Conservation (phyloP, 1,140 invertebrate genomes). For the Bombus confusus region DNA sequence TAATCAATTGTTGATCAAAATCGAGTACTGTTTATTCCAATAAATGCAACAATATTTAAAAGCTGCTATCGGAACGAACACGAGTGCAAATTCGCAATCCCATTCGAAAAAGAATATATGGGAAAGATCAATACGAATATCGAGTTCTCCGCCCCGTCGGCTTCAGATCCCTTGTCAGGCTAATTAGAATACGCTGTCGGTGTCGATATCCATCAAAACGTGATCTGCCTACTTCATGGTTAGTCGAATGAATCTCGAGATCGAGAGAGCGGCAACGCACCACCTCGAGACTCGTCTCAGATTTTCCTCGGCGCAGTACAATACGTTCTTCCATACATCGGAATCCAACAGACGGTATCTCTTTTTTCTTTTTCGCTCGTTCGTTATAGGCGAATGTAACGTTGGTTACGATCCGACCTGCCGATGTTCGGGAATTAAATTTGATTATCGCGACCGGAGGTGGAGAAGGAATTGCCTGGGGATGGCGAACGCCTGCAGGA, state of each 20-base stretch:
- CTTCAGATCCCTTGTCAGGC: no score
- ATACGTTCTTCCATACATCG: conserved; percentile 40
- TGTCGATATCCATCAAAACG: conserved; percentile 19
- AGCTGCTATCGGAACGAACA: background rate
- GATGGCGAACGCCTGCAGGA: background rate
- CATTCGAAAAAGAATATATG: no score
- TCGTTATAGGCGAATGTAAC: conserved; percentile 68
- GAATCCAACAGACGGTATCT: conserved; percentile 26
- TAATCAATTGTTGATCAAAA: conserved; percentile 11
- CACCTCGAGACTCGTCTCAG: conserved; percentile 1
- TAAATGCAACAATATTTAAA: background rate
- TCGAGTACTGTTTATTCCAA: no score
- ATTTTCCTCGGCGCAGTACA: conserved; percentile 64
- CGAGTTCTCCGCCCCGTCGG: background rate
- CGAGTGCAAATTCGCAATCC: no score
- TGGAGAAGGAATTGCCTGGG: background rate
- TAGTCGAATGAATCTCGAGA: conserved; percentile 28
- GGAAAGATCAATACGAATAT: background rate
- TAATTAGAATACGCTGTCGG: background rate
- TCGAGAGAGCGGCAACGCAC: background rate
- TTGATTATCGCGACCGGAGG: conserved; percentile 70
- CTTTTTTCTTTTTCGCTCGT: background rate
- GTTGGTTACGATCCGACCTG: conserved; percentile 68
- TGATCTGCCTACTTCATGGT: conserved; percentile 13
- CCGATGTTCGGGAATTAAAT: conserved; percentile 73